Evolutionary conservation across 2,888 invertebrate species (phyloP).

Genomic region (Himalopsyche anomala): DNA sequence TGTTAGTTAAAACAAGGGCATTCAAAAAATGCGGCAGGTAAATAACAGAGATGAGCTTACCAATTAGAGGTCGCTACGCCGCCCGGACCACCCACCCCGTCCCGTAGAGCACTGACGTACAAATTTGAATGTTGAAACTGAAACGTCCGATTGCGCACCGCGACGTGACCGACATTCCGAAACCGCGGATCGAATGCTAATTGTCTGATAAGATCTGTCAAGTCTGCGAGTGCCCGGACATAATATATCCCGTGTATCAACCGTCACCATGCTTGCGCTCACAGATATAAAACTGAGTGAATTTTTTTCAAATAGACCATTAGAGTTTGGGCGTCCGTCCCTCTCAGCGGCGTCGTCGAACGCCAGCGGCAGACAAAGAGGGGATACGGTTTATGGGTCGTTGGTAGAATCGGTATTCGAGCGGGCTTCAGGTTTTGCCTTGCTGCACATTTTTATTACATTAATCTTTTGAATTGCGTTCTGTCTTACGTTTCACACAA

Average conservation of each 20-base stretch:
- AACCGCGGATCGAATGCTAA: constrained; percentile 37
- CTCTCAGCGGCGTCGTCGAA: constrained; percentile 72
- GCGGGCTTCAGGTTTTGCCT: constrained; percentile 66
- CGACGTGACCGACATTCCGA: constrained; percentile 36
- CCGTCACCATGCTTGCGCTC: constrained; percentile 64
- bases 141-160: constrained; percentile 14
- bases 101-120: constrained; percentile 8
- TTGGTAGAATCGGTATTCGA: constrained; percentile 76
- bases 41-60: constrained; percentile 42
- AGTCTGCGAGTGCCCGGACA: constrained; percentile 48
- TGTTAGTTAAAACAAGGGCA: constrained; percentile 42
- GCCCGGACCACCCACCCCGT: constrained; percentile 42
- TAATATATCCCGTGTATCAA: constrained; percentile 54
- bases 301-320: constrained; percentile 78
- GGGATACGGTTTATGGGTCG: constrained; percentile 78
- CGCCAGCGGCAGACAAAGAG: constrained; percentile 77
- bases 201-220: constrained; percentile 52
- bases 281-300: constrained; percentile 70
- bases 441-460: constrained; percentile 66
- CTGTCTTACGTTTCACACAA: constrained; percentile 64
- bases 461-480: constrained; percentile 66
- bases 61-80: constrained; percentile 42
- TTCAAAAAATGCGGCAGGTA: constrained; percentile 37
- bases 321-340: constrained; percentile 77
- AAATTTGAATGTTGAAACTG: constrained; percentile 38